These are phyloP conservation scores for Agrilus biguttatus DNA, from an alignment of 2,888 invertebrate genomes.

Conservation along the genomic window DNA sequence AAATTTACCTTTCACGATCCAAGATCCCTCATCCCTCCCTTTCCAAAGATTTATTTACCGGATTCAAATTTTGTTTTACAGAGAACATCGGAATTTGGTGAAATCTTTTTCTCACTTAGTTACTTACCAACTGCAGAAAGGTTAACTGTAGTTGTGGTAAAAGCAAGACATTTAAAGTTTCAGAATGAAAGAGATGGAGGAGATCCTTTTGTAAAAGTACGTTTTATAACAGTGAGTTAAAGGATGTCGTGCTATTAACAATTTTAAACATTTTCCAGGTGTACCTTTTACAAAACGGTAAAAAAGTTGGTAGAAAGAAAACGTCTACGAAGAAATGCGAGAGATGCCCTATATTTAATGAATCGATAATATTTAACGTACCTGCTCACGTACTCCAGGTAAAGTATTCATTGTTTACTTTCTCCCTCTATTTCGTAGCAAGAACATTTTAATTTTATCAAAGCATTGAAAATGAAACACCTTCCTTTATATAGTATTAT, in stretches of 20 bases:
- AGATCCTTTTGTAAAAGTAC: slow-evolving; percentile 65
- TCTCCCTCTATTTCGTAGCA: no score
- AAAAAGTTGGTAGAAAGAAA: slow-evolving; percentile 69
- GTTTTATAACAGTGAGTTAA: slow-evolving; percentile 1
- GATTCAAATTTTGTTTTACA: no score
- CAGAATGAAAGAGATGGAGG: slow-evolving; percentile 37
- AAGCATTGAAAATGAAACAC: no score
- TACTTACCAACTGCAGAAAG: slow-evolving; percentile 72
- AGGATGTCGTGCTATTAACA: slow-evolving; percentile 1
- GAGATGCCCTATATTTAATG: slow-evolving; percentile 66
- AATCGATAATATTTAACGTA: slow-evolving; percentile 72
- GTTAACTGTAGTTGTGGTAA: slow-evolving; percentile 61
- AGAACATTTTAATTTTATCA: no score
- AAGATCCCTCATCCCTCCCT: no score
- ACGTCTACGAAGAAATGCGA: slow-evolving; percentile 63
- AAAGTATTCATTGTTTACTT: slow-evolving; percentile 10
- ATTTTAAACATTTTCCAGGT: slow-evolving; percentile 42
- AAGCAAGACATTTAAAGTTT: slow-evolving; percentile 59
- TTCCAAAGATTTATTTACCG: no score
- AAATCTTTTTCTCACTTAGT: slow-evolving; percentile 67
- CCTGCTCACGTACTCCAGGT: slow-evolving; percentile 57
- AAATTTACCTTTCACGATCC: no score
- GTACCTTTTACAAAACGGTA: slow-evolving; percentile 64
- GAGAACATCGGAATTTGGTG: slow-evolving; percentile 56
- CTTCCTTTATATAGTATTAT: no score